Base-by-base conservation (phyloP, 2,888 invertebrate genomes). In the Acleris emargana region DNA sequence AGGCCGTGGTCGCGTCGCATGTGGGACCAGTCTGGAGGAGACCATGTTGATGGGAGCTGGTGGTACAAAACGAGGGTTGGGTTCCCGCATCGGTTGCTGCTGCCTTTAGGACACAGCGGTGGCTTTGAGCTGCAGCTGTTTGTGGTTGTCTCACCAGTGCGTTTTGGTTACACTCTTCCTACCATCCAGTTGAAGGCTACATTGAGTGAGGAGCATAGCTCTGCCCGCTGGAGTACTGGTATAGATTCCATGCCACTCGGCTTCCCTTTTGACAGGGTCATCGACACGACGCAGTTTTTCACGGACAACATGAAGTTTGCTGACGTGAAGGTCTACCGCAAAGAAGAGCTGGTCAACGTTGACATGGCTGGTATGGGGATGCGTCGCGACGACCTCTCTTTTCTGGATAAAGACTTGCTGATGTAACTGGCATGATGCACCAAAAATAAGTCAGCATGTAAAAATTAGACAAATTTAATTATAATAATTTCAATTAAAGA, bases 221-320 rank as follows among this genome's bases (percentile, higher is more conserved):
- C 93, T 67, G 94, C 93, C 72, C 91, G 91, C 76, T 94, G 93
- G 81, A 81, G 93, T 76, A 88, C 84, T 6, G 92, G 91, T 69
- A 84, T 94, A 71, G 96, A 96, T 83, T 93, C 89, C 54, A 93
- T 93, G 80, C 93, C 96, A 1, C 91, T 95, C 73, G 96, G 95
- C 67, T 97, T 94, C 93, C 97, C 97, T 72, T 95, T 97, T 90
- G 96, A 97, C 85, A 94, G 96, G 71, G 88, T 88, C 42, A 93
- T 95, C 77, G 90, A 94, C 67, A 88, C 93, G 70, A 87, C 89
- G 54, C 77, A 83, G 69, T 96, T 95, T 93, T 91, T 89, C 76
- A 94, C 94, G 18, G 93, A 92, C 71, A 96, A 96, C 89, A 94
- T 94, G 88, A 93, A 92, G 84, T 94, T 95, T 87, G 83, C 93